Base-by-base conservation (phyloP, 2,113 vertebrate species). In the Gymnobelideus leadbeateri region DNA sequence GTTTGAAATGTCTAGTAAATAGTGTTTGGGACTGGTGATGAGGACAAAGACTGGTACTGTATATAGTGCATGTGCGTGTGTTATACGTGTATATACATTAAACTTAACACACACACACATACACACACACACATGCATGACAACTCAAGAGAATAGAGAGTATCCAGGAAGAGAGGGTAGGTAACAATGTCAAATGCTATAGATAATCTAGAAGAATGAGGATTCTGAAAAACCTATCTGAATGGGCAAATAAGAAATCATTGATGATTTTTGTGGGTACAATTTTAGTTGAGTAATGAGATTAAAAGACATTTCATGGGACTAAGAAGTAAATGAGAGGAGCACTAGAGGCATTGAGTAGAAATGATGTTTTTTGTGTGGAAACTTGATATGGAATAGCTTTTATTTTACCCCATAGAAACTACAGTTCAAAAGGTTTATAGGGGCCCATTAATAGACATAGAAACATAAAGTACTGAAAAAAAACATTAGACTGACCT, bases 241-340 rank as follows among this genome's bases (percentile, higher is more conserved):
- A 89, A 77, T 51, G 94, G 47, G 52, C 90, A 96, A 68, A 90
- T 61, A 92, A 25, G 68, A 54, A 93, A 57, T 91, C 89, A 52
- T 0, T 90, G 55, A 68, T 55, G 93, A 89, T 61, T 49, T 94
- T 89, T 90, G 61, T 84, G 94, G 91, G 77, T 91, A 51, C 93
- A 89, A 43, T 96, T 94, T 19, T 47, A n/a, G 51, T 50, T 37
- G 90, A 96, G 51, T 89, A 49, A 12, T 54, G 1, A 90, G 77
- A 11, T 61, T 77, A 91, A 49, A 51, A 53, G 49, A 68, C 19
- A 94, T 91, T 96, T 92, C 55, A 94, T 52, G 89, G 89, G 47
- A 93, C 26, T 3, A 43, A 95, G 89, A 93, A 96, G 92, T 94
- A 16, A 93, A 26, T 91, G 92, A 51, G 54, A 55, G 24, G 4